phyloP scores from a whole-genome alignment of 2,888 invertebrate species.

The Anodontia alba region DNA sequence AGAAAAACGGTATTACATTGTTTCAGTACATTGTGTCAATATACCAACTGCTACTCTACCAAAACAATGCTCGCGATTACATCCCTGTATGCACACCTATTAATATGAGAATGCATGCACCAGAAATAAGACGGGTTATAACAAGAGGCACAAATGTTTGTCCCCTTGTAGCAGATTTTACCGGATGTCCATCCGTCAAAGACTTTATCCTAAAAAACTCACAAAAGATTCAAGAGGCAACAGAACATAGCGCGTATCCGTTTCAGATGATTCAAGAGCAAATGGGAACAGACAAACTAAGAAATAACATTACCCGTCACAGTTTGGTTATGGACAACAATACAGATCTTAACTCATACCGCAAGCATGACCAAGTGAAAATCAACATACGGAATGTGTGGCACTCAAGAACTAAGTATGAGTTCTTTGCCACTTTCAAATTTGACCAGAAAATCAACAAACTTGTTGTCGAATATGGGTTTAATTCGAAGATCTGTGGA shows the following conservation, averaged over 20 bases:
- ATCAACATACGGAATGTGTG: constrained; percentile 27
- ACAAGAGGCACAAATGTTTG: constrained; percentile 42
- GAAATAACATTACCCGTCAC: constrained; percentile 35
- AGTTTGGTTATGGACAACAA: constrained; percentile 46
- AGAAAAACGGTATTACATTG: constrained; percentile 25
- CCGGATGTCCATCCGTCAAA: constrained; percentile 1
- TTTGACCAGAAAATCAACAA: constrained; percentile 14
- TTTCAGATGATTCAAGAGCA: constrained; percentile 36
- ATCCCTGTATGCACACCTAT: constrained; percentile 44
- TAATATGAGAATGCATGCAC: constrained; percentile 47
- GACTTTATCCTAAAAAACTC: constrained; percentile 36
- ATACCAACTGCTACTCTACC: constrained; percentile 25
- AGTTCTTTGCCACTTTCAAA: constrained; percentile 27
- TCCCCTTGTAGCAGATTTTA: constrained; percentile 38
- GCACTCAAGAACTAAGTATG: constrained; percentile 36
- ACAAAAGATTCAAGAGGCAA: constrained; percentile 23
- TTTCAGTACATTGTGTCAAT: constrained; percentile 42
- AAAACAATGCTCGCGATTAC: constrained; percentile 13
- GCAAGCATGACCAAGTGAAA: constrained; percentile 34
- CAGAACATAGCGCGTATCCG: constrained; percentile 41
- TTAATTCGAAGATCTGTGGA: constrained; percentile 13
- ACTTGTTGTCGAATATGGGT: constrained; percentile 7
- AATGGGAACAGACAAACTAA: constrained; percentile 29
- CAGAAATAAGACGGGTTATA: constrained; percentile 38
- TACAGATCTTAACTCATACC: constrained; percentile 29